Conservation (phyloP, 2,113 vertebrate species). For the Plecturocebus donacophilus region DNA sequence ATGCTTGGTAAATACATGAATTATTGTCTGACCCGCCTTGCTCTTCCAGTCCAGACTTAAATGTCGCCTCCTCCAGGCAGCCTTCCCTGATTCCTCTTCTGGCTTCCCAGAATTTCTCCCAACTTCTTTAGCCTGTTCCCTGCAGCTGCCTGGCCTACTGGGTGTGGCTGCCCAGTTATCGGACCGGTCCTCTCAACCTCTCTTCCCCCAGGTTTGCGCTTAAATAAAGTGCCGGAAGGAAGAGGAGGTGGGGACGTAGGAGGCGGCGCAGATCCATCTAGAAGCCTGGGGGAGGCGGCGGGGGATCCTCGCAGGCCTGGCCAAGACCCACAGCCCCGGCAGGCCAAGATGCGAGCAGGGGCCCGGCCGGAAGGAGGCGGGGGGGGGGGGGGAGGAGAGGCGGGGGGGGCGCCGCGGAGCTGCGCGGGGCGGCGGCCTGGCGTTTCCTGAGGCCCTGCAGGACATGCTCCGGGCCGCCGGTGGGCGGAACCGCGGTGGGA, state of each 20-base stretch:
- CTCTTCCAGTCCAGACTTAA: neutral
- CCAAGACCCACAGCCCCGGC: neutral
- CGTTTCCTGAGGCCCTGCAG: neutral
- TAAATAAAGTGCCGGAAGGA: no score
- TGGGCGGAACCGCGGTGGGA: neutral
- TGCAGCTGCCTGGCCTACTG: fast-evolving
- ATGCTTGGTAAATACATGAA: neutral
- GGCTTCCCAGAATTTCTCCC: neutral
- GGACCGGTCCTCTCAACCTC: neutral
- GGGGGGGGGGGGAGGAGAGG: no score
- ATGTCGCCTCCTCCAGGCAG: neutral
- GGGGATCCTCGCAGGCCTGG: neutral
- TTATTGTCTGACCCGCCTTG: neutral
- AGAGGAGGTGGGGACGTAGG: no score
- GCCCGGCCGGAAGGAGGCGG: neutral
- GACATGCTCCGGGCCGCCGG: neutral
- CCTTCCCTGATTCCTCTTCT: neutral
- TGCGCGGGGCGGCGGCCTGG: neutral
- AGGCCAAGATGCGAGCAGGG: fast-evolving
- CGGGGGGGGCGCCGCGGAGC: neutral
- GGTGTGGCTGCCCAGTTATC: neutral
- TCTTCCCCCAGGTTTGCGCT: neutral
- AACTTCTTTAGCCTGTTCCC: fast-evolving
- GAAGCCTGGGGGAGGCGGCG: fast-evolving
- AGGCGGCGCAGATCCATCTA: neutral